phyloP scores from a whole-genome alignment of 92 coral and sea anemone species.

The Epizoanthus fatuus region DNA sequence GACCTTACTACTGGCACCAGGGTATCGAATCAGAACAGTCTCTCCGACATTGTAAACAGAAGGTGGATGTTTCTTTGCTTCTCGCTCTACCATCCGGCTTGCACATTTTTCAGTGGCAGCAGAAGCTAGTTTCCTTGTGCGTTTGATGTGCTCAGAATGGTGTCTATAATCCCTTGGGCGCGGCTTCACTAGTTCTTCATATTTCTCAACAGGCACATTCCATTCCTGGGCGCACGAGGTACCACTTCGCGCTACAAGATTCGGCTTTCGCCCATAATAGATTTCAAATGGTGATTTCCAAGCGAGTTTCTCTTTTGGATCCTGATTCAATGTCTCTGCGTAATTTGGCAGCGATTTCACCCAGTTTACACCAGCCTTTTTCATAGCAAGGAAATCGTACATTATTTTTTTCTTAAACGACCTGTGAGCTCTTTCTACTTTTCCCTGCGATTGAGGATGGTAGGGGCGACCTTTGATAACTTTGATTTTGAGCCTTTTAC shows the following conservation, averaged over 20 bases:
- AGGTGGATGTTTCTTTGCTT: constrained; percentile 40
- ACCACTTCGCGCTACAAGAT: constrained; percentile 10
- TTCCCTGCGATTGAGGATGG: constrained; percentile 62
- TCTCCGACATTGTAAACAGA: constrained; percentile 31
- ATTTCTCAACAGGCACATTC: constrained; percentile 31
- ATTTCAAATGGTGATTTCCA: constrained; percentile 60
- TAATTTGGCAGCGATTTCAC: constrained; percentile 16
- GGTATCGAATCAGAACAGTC: constrained; percentile 32
- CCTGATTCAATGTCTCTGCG: constrained; percentile 31
- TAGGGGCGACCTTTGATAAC: constrained; percentile 57
- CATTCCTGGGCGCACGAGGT: constrained; percentile 25
- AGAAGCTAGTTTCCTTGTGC: constrained; percentile 6
- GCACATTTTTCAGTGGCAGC: constrained; percentile 47
- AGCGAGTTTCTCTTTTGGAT: constrained; percentile 44
- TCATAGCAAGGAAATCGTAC: constrained; percentile 39
- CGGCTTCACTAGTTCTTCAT: constrained; percentile 36
- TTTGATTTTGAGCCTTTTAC: constrained; percentile 38
- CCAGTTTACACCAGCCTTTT: constrained; percentile 46
- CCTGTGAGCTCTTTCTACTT: constrained; percentile 51
- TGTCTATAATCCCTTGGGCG: constrained; percentile 23
- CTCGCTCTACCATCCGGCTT: constrained; percentile 29
- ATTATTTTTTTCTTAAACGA: constrained; percentile 21
- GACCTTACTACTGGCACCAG: neutral
- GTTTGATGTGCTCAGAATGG: constrained; percentile 21
- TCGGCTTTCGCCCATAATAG: constrained; percentile 38